phyloP scores from a whole-genome alignment of 2,888 invertebrate genomes.

The Synanthedon vespiformis region DNA sequence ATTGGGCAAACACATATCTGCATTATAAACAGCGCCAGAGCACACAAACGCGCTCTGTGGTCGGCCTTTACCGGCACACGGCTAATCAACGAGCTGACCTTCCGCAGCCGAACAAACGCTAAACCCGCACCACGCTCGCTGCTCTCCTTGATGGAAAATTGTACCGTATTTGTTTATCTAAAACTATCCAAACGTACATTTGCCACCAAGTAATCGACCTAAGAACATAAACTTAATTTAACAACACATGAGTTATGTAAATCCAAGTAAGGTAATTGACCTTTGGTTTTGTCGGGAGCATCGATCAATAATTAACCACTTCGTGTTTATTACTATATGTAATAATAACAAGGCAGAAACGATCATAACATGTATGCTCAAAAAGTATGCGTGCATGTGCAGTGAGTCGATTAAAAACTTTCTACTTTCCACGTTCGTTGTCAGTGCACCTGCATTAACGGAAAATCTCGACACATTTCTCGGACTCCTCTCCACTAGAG shows the following conservation, averaged over 20 bases:
- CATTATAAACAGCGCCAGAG: slow-evolving; percentile 69
- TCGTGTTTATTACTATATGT: slow-evolving; percentile 12
- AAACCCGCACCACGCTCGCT: slow-evolving; percentile 23
- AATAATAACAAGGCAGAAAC: slow-evolving; percentile 35
- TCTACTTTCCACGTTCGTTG: slow-evolving; percentile 62
- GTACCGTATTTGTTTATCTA: background rate
- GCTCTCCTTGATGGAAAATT: slow-evolving; percentile 15
- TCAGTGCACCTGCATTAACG: slow-evolving; percentile 51
- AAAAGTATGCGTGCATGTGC: slow-evolving; percentile 58
- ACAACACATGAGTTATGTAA: background rate
- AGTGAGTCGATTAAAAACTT: slow-evolving; percentile 62
- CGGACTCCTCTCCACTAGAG: slow-evolving; percentile 55
- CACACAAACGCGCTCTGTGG: slow-evolving; percentile 68
- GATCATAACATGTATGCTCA: slow-evolving; percentile 28
- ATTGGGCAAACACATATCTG: slow-evolving; percentile 72
- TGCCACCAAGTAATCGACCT: background rate
- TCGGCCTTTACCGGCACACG: slow-evolving; percentile 64
- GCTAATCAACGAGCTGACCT: slow-evolving; percentile 69
- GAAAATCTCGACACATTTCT: slow-evolving; percentile 63
- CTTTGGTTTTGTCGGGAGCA: background rate
- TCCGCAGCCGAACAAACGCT: slow-evolving; percentile 54
- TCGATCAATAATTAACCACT: background rate
- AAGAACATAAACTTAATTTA: background rate
- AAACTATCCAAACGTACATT: background rate
- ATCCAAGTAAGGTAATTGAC: background rate